phyloP scores from a whole-genome alignment of 2,113 vertebrate species.

The Astur gentilis region DNA sequence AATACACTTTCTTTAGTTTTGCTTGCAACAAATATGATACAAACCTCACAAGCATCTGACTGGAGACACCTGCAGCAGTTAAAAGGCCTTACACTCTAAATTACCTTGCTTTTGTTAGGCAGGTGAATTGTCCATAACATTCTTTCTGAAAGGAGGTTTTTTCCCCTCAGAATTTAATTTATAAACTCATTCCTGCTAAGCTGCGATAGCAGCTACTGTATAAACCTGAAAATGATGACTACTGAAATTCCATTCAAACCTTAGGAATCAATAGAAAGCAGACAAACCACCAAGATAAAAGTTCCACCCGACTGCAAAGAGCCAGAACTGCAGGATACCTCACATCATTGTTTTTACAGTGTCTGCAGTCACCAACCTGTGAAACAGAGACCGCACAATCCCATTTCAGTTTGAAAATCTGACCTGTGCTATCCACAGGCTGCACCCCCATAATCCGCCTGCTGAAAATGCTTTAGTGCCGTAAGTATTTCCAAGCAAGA shows the following conservation, averaged over 20 bases:
- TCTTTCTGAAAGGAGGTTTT: neutral
- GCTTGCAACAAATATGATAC: neutral
- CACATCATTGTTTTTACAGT: neutral
- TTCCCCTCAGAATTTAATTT: conserved; percentile 50
- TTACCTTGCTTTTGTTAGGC: conserved; percentile 27
- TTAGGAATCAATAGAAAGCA: conserved; percentile 8
- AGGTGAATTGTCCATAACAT: neutral
- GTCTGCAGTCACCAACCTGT: neutral
- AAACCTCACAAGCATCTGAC: neutral
- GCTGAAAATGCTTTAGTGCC: neutral
- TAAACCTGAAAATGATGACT: conserved; percentile 19
- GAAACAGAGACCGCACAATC: neutral
- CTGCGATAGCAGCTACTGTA: conserved; percentile 17
- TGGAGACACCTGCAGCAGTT: neutral
- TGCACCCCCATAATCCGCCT: neutral
- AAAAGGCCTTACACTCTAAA: neutral
- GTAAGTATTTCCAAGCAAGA: neutral
- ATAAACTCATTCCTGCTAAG: conserved; percentile 25
- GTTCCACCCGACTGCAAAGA: neutral
- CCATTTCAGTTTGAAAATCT: neutral
- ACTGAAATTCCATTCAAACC: conserved; percentile 32
- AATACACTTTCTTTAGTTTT: neutral
- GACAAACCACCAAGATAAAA: conserved; percentile 39
- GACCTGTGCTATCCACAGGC: neutral
- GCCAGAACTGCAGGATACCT: neutral